Evolutionary conservation across 1,140 invertebrate species (phyloP).

Genomic region (Camponotus vicinus): DNA sequence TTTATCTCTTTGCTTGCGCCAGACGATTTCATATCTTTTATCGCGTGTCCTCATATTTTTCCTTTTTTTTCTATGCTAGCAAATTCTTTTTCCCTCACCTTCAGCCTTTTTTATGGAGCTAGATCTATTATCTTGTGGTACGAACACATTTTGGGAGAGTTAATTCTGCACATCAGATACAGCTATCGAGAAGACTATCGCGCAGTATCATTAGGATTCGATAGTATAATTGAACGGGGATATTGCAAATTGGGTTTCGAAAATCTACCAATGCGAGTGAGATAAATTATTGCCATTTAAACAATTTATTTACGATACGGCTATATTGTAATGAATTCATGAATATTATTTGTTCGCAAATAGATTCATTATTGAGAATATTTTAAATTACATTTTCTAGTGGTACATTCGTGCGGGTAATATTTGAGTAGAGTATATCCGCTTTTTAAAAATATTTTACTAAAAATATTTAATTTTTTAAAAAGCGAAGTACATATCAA

Average conservation of each 20-base stretch:
- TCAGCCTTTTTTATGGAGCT: neutral
- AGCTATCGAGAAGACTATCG: conserved; percentile 16
- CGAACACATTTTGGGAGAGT: conserved; percentile 17
- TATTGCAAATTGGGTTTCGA: conserved; percentile 16
- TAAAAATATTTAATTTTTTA: conserved; percentile 41
- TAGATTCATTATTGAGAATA: neutral
- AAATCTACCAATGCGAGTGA: neutral
- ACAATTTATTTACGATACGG: neutral
- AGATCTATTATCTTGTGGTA: conserved; percentile 19
- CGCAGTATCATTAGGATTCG: neutral
- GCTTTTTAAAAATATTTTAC: neutral
- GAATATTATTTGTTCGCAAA: neutral
- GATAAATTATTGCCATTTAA: neutral
- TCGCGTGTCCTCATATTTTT: neutral
- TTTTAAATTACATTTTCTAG: neutral
- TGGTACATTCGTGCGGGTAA: neutral
- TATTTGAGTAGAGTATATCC: neutral
- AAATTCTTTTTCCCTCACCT: neutral
- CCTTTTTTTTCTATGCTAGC: neutral
- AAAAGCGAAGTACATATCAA: neutral
- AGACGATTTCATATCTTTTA: neutral
- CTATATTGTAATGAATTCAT: neutral
- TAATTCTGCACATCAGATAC: conserved; percentile 1
- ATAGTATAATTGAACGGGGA: conserved; percentile 13
- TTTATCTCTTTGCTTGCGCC: neutral